Conservation (phyloP, 2,888 invertebrate genomes). For the Rotaria sp. region DNA sequence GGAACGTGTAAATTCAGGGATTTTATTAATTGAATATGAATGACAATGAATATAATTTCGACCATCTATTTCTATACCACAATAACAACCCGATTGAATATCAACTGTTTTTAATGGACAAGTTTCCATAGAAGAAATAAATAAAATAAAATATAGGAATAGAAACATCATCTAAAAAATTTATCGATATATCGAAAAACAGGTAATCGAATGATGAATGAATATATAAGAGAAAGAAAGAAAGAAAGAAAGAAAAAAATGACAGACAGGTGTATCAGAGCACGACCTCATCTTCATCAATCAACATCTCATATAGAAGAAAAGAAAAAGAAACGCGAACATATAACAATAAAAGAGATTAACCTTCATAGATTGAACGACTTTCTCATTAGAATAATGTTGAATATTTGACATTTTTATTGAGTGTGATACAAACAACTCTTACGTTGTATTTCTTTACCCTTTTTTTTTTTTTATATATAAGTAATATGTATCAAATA, state of each 20-base stretch:
- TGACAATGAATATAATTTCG: slow-evolving; percentile 21
- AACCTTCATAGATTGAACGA: not conserved
- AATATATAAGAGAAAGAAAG: not conserved
- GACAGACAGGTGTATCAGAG: slow-evolving; percentile 9
- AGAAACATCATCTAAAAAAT: not conserved
- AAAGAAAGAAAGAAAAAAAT: not conserved
- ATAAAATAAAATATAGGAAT: not conserved
- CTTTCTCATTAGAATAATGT: not conserved
- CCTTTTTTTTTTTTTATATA: not conserved
- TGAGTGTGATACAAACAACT: not conserved
- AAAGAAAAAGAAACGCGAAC: not conserved
- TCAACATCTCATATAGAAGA: not conserved
- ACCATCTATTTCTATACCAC: slow-evolving; percentile 20
- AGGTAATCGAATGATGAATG: not conserved
- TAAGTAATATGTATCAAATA: not conserved
- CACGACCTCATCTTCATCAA: not conserved
- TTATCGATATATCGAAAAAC: no score
- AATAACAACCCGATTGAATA: slow-evolving; percentile 11
- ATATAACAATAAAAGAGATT: not conserved
- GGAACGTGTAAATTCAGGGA: slow-evolving; percentile 12
- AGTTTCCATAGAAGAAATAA: not conserved
- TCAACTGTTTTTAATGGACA: slow-evolving; percentile 24
- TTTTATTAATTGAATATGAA: not conserved
- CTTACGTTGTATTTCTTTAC: not conserved
- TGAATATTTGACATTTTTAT: not conserved